Conservation (phyloP, 2,113 vertebrate species). For the Cochlearius cochlearius region DNA sequence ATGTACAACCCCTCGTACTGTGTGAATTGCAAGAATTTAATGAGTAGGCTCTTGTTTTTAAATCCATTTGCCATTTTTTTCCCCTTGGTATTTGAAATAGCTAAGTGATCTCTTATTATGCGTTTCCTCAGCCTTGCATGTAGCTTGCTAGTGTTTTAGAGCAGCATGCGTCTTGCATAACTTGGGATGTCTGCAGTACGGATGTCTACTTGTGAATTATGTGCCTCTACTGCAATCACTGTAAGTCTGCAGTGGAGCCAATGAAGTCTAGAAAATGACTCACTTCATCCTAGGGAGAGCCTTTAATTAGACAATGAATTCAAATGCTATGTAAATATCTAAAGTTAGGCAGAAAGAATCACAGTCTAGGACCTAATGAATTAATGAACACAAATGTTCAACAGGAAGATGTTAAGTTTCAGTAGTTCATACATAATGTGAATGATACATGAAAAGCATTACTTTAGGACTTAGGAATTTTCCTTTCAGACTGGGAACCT, state of each 20-base stretch:
- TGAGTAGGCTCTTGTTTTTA: neutral
- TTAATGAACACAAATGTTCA: neutral
- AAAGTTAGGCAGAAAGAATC: neutral
- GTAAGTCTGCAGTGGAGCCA: neutral
- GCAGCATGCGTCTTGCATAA: neutral
- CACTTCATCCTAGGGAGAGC: neutral
- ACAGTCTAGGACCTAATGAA: neutral
- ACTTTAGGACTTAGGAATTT: constrained; percentile 1
- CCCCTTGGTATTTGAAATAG: neutral
- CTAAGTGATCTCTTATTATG: neutral
- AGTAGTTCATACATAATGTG: neutral
- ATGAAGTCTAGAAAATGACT: neutral
- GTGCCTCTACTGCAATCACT: neutral
- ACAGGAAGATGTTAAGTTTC: neutral
- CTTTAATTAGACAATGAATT: neutral
- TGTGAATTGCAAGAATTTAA: neutral
- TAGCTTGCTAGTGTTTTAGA: neutral
- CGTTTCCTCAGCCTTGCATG: neutral
- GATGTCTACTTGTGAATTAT: neutral
- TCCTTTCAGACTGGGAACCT: neutral
- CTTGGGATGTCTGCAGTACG: neutral
- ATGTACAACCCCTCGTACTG: accelerated
- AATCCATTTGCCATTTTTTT: neutral
- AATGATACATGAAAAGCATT: neutral
- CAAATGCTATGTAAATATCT: neutral